Base-by-base conservation (phyloP, 2,797 vertebrate genomes). In the Psittacula echo region DNA sequence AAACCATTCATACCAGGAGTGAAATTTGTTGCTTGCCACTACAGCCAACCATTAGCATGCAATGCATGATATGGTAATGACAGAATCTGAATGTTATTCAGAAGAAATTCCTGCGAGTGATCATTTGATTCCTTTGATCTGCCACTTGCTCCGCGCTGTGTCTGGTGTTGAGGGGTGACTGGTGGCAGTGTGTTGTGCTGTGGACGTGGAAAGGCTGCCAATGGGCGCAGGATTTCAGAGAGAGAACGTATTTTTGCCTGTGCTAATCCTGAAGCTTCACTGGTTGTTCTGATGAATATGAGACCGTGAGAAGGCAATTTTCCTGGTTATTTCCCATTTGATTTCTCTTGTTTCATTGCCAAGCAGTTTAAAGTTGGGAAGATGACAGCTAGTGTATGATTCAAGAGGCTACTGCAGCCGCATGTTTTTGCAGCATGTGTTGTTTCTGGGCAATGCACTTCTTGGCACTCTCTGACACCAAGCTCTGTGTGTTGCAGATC, bases 341-440 rank as follows among this genome's bases (percentile, higher is more conserved):
- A 51, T 45, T 62, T 93, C 47, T 20, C 34, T 78, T 89, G n/a
- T 85, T 77, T 37, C 71, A 65, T 65, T 92, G 72, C 72, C 76
- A 65, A 77, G 32, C 48, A 58, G 21, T 75, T 85, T 74, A 19
- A 79, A 34, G 56, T 42, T 48, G 51, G 65, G 85, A 89, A 68
- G 89, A 44, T 89, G 75, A 75, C 75, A 90, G 51, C 34, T 41
- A 15, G 26, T 34, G 29, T 51, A 8, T 54, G 56, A 64, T 84
- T 89, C 42, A 41, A 18, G 78, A 77, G 65, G 53, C 42, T 78
- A 0, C 60, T 85, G 61, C 53, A 91, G 65, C 58, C 0, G 0
- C 2, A 2, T 67, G 62, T 60, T 56, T 85, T 93, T 62, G 48
- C 68, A 53, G 51, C 48, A 7, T 11, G 24, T 30, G 26, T 77